Conservation (phyloP, 2,113 vertebrate genomes). For the Tragelaphus strepsiceros region DNA sequence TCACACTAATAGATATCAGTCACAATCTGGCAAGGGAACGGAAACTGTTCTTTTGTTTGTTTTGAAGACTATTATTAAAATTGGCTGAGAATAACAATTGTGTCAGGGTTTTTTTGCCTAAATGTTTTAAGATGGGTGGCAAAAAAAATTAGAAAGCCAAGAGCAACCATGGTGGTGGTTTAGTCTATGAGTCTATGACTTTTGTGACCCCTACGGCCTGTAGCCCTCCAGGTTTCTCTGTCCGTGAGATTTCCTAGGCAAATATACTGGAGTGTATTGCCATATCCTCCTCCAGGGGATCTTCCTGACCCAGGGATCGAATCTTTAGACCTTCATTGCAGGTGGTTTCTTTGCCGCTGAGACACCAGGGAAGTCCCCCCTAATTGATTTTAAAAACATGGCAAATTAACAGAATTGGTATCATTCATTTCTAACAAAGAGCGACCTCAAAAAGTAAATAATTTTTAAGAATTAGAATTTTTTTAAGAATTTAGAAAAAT, state of each 20-base stretch:
- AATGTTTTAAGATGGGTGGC: not conserved
- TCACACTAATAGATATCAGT: not conserved
- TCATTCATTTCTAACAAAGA: not conserved
- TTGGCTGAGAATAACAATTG: not conserved
- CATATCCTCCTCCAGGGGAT: not conserved
- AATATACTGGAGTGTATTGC: not conserved
- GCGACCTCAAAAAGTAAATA: not conserved
- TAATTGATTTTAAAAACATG: not conserved
- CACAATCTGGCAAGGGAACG: not conserved
- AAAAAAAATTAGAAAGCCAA: not conserved
- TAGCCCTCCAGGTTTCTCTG: not conserved
- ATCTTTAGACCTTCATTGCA: not conserved
- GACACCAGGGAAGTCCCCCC: not conserved
- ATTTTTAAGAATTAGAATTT: not conserved
- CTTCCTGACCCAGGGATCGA: not conserved
- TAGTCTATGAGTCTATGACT: not conserved
- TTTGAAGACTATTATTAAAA: constrained; percentile 6
- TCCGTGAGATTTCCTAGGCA: not conserved
- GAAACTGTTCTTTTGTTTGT: not conserved
- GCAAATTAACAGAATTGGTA: not conserved
- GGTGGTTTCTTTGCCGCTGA: not conserved
- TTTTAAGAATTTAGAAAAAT: not conserved
- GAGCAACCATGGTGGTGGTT: not conserved
- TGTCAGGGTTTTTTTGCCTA: not conserved
- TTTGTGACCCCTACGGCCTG: not conserved